A percentile compares a stretch with the other conserved stretches of the same genome.
These are phyloP conservation scores for Ophioderma brevispina DNA, from an alignment of 35 echinoderm and acorn worm species.

Conservation along the genomic window DNA sequence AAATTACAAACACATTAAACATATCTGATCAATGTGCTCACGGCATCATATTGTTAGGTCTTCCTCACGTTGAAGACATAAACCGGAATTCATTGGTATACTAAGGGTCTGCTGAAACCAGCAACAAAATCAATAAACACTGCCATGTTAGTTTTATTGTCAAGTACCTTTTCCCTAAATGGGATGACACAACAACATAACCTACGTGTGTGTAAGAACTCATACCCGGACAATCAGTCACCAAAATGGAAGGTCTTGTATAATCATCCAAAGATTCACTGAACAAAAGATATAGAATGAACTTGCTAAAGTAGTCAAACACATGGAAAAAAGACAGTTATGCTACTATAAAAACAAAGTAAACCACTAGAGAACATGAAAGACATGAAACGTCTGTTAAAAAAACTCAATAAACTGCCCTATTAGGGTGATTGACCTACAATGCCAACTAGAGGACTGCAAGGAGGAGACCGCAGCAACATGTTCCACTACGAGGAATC, in stretches of 20 bases:
- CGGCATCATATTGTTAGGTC: too few relatives aligned
- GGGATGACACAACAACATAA: not conserved
- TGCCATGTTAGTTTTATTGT: too few relatives aligned
- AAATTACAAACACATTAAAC: too few relatives aligned
- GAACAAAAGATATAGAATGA: not conserved
- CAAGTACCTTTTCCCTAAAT: too few relatives aligned
- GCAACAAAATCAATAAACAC: too few relatives aligned
- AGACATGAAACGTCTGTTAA: not conserved
- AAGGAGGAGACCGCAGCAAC: not conserved
- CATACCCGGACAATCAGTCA: not conserved
- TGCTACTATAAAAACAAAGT: not conserved
- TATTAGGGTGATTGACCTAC: constrained; percentile 6
- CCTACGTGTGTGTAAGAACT: not conserved
- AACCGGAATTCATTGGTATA: too few relatives aligned
- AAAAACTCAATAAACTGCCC: not conserved
- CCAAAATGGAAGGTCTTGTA: not conserved
- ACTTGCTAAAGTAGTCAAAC: not conserved
- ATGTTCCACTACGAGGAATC: not conserved
- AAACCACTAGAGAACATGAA: not conserved
- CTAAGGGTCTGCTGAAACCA: too few relatives aligned
- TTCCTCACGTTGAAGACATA: too few relatives aligned
- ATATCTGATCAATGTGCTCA: too few relatives aligned
- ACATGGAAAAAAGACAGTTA: not conserved
- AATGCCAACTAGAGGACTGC: not conserved
- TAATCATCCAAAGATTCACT: not conserved